phyloP scores from a whole-genome alignment of 1,140 invertebrate species.

The Cydia pomonella region DNA sequence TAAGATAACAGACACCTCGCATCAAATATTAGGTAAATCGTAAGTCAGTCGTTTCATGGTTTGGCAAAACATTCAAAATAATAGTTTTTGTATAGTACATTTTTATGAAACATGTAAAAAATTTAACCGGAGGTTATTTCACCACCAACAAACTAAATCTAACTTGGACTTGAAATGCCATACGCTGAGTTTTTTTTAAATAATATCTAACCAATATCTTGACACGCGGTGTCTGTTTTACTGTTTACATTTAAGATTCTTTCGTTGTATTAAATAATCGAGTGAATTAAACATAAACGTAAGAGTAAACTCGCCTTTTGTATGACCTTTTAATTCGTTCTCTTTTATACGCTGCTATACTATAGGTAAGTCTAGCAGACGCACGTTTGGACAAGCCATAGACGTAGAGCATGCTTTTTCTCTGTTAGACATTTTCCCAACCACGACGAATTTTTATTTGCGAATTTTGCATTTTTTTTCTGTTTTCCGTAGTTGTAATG shows the following conservation, averaged over 20 bases:
- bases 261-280: background rate
- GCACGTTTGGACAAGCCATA: slow-evolving; percentile 66
- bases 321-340: slow-evolving; percentile 38
- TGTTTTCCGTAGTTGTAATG: slow-evolving; percentile 80
- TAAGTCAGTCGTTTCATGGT: no score
- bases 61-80: no score
- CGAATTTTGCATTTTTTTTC: slow-evolving; percentile 59
- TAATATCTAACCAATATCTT: background rate
- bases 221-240: background rate
- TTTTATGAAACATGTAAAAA: no score
- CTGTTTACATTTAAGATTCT: background rate
- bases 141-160: no score
- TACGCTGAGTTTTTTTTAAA: no score
- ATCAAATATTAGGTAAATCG: background rate
- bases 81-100: no score
- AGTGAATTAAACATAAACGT: slow-evolving; percentile 7
- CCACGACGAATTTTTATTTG: slow-evolving; percentile 59
- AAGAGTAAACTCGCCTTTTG: background rate
- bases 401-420: slow-evolving; percentile 71
- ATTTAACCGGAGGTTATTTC: no score
- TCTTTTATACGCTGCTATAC: slow-evolving; percentile 24
- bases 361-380: slow-evolving; percentile 44
- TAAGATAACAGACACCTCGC: background rate
- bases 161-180: no score
- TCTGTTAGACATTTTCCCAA: slow-evolving; percentile 80